These are phyloP conservation scores for Perca flavescens DNA, from an alignment of 2,113 vertebrate genomes.

Conservation along the genomic window DNA sequence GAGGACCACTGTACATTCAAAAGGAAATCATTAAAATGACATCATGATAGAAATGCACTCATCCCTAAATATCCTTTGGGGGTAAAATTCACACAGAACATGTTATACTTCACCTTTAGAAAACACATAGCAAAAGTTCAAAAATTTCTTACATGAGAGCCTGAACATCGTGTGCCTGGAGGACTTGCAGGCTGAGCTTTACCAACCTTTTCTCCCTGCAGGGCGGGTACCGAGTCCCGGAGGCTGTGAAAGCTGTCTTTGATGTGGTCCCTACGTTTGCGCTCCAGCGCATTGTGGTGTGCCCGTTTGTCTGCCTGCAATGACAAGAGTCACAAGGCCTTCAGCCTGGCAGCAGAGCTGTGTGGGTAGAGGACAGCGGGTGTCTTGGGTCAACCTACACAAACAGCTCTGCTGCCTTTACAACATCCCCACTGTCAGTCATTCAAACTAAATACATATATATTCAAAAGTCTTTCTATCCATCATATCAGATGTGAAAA, in stretches of 20 bases:
- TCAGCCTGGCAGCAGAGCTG: constrained; percentile 70
- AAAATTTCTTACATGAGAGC: constrained; percentile 28
- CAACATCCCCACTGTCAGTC: background rate
- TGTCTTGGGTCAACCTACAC: constrained; percentile 34
- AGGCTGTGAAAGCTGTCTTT: constrained; percentile 99
- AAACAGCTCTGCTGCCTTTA: constrained; percentile 47
- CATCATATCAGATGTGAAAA: background rate
- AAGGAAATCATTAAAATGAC: background rate
- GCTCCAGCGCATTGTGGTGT: constrained; percentile 99
- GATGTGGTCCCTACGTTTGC: constrained; percentile 99
- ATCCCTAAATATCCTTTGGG: background rate
- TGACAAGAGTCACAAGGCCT: constrained; percentile 74
- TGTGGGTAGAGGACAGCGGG: constrained; percentile 56
- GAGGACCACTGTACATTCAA: background rate
- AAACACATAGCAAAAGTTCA: constrained; percentile 17
- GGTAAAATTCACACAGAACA: background rate
- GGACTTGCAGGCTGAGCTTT: constrained; percentile 63
- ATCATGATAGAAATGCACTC: constrained; percentile 5
- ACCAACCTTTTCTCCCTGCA: constrained; percentile 99
- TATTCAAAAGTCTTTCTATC: background rate
- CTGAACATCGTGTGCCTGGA: constrained; percentile 26
- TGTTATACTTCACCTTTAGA: constrained; percentile 4
- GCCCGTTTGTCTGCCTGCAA: constrained; percentile 98
- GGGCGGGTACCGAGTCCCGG: constrained; percentile 95
- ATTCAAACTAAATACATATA: too few species aligned